These are phyloP conservation scores for Xenopus borealis DNA, from an alignment of 2,113 vertebrate species.

Conservation along the genomic window DNA sequence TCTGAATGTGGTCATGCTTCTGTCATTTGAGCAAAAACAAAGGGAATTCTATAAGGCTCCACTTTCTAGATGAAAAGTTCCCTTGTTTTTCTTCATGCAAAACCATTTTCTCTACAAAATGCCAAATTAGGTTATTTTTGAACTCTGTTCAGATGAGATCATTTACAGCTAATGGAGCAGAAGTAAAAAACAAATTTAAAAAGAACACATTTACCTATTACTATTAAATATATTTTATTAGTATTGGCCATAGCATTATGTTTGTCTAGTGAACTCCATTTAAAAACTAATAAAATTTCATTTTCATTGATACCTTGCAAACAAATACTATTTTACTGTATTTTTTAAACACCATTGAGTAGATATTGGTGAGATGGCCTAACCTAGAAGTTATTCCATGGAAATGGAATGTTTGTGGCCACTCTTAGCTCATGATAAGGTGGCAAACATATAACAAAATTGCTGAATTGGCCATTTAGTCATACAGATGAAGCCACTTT, in stretches of 20 bases:
- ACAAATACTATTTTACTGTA: no score
- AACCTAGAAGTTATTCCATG: no score
- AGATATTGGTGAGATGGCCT: no score
- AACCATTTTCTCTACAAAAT: conserved; percentile 23
- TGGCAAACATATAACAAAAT: no score
- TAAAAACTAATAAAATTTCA: background rate
- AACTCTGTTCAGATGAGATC: conserved; percentile 25
- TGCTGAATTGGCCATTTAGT: no score
- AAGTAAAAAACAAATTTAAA: conserved; percentile 11
- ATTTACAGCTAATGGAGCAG: conserved; percentile 5
- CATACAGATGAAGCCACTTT: no score
- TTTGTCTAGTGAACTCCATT: background rate
- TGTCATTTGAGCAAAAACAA: conserved; percentile 31
- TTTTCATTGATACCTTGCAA: no score
- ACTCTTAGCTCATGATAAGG: no score
- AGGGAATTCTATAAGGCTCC: conserved; percentile 20
- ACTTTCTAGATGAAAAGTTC: conserved; percentile 33
- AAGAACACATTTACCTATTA: conserved; percentile 1
- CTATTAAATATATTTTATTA: conserved; percentile 15
- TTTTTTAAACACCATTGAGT: no score
- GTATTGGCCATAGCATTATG: background rate
- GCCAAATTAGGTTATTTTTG: conserved; percentile 35
- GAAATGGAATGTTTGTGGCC: no score
- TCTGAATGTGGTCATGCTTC: conserved; percentile 24
- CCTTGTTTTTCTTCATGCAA: conserved; percentile 28